Conservation (phyloP, 2,113 vertebrate genomes). For the Dromaius novaehollandiae region DNA sequence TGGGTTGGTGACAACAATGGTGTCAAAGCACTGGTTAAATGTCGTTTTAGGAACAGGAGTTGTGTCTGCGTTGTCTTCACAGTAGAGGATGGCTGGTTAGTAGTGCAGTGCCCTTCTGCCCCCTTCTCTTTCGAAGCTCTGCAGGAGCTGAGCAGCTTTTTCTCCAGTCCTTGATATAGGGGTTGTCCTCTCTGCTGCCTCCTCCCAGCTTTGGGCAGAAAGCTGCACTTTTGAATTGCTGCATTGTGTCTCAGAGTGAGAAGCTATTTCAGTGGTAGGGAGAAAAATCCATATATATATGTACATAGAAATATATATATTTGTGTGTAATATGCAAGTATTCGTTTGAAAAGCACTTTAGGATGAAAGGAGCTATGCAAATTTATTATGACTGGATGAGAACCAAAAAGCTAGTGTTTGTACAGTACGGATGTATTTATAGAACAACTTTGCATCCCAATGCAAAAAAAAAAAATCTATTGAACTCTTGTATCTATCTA, state of each 20-base stretch:
- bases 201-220: neutral
- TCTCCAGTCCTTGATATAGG: neutral
- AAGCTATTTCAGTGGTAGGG: neutral
- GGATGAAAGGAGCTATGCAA: constrained; percentile 27
- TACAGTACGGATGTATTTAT: constrained; percentile 20
- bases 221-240: neutral
- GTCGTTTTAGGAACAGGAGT: neutral
- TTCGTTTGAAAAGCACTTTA: neutral
- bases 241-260: neutral
- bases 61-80: accelerated
- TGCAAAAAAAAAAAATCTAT: neutral
- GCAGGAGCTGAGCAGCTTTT: neutral
- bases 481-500: neutral
- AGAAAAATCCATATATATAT: neutral
- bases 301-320: neutral
- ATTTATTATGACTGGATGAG: neutral
- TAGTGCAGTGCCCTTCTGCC: neutral
- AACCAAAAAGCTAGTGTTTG: constrained; percentile 20
- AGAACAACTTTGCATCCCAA: neutral
- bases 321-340: neutral
- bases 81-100: neutral
- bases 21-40: neutral
- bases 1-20: neutral
- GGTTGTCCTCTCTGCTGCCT: neutral
- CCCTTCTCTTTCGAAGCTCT: neutral